Evolutionary conservation across 2,113 vertebrate genomes (phyloP), one percentile per base, ranked within the genome.

Genomic region (Anas platyrhynchos): DNA sequence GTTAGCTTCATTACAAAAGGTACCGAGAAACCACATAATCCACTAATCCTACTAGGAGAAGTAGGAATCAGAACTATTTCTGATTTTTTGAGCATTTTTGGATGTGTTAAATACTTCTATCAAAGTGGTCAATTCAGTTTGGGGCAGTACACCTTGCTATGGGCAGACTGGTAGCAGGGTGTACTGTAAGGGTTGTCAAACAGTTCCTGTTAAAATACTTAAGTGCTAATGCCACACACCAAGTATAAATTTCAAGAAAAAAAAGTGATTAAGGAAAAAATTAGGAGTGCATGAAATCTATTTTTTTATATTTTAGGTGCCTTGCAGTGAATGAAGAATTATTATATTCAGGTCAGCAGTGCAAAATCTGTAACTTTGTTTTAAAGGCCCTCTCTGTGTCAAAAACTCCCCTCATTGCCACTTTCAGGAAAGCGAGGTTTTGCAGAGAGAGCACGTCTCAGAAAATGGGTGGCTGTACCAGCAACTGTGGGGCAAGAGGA

Each of bases 221-320:
- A 11, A 36, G 56, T 44, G 23, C 32, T 68, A 18, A 55, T 50
- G 58, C 7, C 5, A 18, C 7, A 14, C 0, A 0, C 5, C 11
- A 32, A 17, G 21, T 20, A 46, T 0, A 0, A 22, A 46, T 46
- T 65, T 66, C 2, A 1, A 7, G 44, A 6, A 7, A 7, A 21
- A 21, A 21, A 4, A 25, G 46, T 25, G 34, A 3, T 46, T n/a
- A 55, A 6, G 46, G 46, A 69, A 50, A 4, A 68, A 25, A 8
- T 31, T 20, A 58, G 25, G 21, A 75, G 69, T 16, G 31, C 23
- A 26, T 52, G 23, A 25, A 25, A 25, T 25, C 2, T 52, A 52
- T 52, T 52, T 26, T 25, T 32, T 52, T 56, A 18, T 31, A 32
- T 32, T 32, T 20, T 56, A 56, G 27, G 17, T 56, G 29, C 55